phyloP scores from a whole-genome alignment of 2,797 vertebrate genomes.

The Propithecus perrieri region DNA sequence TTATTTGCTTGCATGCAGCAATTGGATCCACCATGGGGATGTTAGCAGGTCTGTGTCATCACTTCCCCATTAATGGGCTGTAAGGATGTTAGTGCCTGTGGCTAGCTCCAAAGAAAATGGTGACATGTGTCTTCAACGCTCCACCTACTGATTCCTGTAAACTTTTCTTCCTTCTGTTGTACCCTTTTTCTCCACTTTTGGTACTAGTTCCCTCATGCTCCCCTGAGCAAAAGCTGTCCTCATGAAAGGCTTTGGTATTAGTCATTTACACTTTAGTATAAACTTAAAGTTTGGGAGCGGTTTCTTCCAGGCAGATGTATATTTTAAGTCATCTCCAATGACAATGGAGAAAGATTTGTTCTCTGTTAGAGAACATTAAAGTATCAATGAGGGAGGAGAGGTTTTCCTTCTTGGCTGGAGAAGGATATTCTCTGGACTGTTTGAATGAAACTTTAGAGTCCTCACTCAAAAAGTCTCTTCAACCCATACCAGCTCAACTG shows the following conservation, averaged over 20 bases:
- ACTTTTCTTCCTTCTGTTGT: neutral
- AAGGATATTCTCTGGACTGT: neutral
- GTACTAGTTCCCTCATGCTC: accelerated
- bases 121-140: neutral
- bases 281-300: neutral
- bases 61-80: neutral
- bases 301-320: neutral
- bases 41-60: slow-evolving; percentile 87
- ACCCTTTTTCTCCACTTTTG: neutral
- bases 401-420: neutral
- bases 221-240: neutral
- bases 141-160: neutral
- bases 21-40: slow-evolving; percentile 91
- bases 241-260: neutral
- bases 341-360: neutral
- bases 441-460: neutral
- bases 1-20: slow-evolving; percentile 90
- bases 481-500: neutral
- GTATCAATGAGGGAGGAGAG: neutral
- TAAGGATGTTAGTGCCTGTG: neutral
- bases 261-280: neutral
- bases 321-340: neutral
- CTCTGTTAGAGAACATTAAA: neutral
- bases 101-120: neutral
- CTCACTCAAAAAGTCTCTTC: neutral